These are phyloP conservation scores for Carcinoscorpius rotundicauda DNA, from an alignment of 1,140 invertebrate species.

Conservation along the genomic window DNA sequence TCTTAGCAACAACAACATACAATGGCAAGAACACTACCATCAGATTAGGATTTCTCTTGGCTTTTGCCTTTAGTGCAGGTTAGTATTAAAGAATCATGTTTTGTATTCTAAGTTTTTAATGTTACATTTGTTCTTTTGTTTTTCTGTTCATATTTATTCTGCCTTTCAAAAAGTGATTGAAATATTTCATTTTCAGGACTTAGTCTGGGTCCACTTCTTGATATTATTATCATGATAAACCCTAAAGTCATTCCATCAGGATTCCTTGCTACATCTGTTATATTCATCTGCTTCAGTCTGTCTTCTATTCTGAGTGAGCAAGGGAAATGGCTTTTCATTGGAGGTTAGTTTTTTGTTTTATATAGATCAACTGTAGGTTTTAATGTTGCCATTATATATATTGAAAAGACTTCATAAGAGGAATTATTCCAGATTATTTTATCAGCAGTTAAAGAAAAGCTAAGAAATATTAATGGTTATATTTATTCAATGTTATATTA, in stretches of 20 bases:
- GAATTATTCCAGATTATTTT: too few relatives aligned
- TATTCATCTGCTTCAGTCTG: constrained; percentile 86
- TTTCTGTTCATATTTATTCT: too few relatives aligned
- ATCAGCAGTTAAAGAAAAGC: too few relatives aligned
- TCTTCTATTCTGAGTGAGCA: constrained; percentile 68
- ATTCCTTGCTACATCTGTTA: constrained; percentile 65
- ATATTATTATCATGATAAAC: constrained; percentile 59
- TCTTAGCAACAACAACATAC: constrained; percentile 62
- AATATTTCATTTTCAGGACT: constrained; percentile 41
- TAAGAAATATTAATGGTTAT: too few relatives aligned
- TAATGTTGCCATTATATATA: too few relatives aligned
- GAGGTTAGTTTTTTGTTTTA: constrained; percentile 42
- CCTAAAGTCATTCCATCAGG: constrained; percentile 80
- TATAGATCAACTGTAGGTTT: too few relatives aligned
- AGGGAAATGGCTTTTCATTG: constrained; percentile 67
- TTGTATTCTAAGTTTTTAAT: too few relatives aligned
- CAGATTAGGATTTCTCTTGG: constrained; percentile 64
- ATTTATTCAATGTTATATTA: too few relatives aligned
- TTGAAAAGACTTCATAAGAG: too few relatives aligned
- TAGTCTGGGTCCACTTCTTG: constrained; percentile 64
- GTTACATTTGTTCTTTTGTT: too few relatives aligned
- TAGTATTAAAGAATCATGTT: too few relatives aligned
- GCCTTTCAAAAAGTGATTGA: too few relatives aligned
- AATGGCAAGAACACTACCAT: constrained; percentile 65
- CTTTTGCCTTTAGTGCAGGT: constrained; percentile 53